Conservation (phyloP, 2,797 vertebrate genomes). For the Podarcis lilfordi region DNA sequence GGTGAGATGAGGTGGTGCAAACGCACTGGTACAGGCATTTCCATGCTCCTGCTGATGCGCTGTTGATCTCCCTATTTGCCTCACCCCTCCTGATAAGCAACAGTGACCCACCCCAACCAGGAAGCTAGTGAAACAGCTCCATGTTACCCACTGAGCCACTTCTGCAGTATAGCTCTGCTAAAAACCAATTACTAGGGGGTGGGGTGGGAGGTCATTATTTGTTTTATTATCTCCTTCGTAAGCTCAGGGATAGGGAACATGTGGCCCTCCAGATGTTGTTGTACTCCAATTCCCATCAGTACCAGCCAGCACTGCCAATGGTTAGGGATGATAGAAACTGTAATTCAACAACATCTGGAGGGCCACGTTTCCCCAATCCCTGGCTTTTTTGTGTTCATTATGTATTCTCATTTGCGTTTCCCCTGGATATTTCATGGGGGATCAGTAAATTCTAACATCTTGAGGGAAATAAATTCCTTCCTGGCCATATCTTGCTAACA, state of each 20-base stretch:
- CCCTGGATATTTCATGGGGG: not conserved
- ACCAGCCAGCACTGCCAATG: not conserved
- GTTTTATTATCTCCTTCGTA: no score
- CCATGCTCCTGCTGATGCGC: no score
- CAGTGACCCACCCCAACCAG: no score
- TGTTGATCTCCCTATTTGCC: no score
- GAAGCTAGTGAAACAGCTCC: no score
- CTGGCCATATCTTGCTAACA: conserved; percentile 16
- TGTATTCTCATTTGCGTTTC: not conserved
- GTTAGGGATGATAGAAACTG: not conserved
- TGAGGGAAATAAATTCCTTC: conserved; percentile 16
- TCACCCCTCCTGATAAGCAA: no score
- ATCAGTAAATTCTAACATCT: conserved; percentile 16
- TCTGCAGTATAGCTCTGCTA: no score
- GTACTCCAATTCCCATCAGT: not conserved
- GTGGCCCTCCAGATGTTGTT: not conserved
- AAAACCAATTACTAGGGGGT: not conserved
- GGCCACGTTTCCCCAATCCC: not conserved
- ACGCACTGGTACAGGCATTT: no score
- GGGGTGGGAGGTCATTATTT: no score
- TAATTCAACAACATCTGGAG: not conserved
- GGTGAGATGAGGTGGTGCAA: no score
- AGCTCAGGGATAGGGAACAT: not conserved
- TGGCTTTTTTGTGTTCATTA: not conserved
- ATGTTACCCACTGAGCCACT: no score